Evolutionary conservation across 2,888 invertebrate genomes (phyloP).

Genomic region (Scaptomyza tumidula): DNA sequence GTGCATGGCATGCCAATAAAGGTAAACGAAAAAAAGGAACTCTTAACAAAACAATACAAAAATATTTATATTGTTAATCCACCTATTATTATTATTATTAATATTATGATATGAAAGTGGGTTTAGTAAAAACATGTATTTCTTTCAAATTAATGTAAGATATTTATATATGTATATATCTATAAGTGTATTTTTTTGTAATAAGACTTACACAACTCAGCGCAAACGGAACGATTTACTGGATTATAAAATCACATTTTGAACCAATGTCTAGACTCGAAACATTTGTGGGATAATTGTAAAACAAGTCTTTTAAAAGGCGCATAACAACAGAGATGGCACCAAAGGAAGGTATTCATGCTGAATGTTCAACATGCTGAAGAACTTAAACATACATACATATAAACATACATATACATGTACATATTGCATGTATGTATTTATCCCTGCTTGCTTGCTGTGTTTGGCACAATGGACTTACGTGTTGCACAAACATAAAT

Average conservation of each 20-base stretch:
- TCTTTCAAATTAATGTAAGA: too few species aligned
- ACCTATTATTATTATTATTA: background rate
- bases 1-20: slow-evolving; percentile 6
- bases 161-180: too few species aligned
- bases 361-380: slow-evolving; percentile 16
- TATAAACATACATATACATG: background rate
- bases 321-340: slow-evolving; percentile 4
- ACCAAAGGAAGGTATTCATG: slow-evolving; percentile 18
- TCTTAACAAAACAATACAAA: background rate
- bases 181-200: too few species aligned
- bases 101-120: background rate
- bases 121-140: background rate
- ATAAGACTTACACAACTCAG: background rate
- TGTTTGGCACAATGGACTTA: slow-evolving; percentile 70
- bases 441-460: slow-evolving; percentile 38
- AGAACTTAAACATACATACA: slow-evolving; percentile 5
- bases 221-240: background rate
- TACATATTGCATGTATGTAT: slow-evolving; percentile 18
- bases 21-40: slow-evolving; percentile 9
- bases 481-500: slow-evolving; percentile 82
- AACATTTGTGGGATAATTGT: slow-evolving; percentile 1
- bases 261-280: background rate
- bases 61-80: background rate
- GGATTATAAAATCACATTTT: background rate
- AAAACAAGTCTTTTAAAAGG: background rate